Evolutionary conservation across 2,113 vertebrate genomes (phyloP).

Genomic region (Lycaon pictus): DNA sequence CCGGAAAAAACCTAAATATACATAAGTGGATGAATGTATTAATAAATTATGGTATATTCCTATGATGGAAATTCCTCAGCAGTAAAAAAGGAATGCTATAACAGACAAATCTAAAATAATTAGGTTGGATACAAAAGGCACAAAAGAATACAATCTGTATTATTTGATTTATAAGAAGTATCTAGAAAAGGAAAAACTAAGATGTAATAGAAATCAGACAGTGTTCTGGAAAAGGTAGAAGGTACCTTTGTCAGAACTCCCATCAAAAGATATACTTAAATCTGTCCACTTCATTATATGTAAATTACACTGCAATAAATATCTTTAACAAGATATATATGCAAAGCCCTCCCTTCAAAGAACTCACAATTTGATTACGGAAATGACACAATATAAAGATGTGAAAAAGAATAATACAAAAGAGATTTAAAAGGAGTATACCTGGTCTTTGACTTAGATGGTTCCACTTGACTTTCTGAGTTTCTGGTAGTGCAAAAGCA

Average conservation of each 20-base stretch:
- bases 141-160: neutral
- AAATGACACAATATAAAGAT: constrained; percentile 39
- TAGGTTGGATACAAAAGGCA: neutral
- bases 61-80: neutral
- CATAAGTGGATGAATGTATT: neutral
- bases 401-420: neutral
- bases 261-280: neutral
- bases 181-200: neutral
- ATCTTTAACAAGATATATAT: neutral
- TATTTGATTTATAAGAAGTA: neutral
- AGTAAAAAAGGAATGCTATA: neutral
- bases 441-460: neutral
- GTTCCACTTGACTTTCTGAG: neutral
- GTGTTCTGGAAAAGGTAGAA: neutral
- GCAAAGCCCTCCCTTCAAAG: constrained; percentile 37
- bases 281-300: neutral
- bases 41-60: neutral
- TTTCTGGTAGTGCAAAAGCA: neutral
- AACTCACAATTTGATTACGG: neutral
- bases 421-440: neutral
- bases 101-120: neutral
- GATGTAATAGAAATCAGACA: neutral
- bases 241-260: neutral
- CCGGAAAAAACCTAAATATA: neutral
- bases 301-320: neutral